Evolutionary conservation across 2,113 vertebrate genomes (phyloP).

Genomic region (Amphiprion ocellaris): DNA sequence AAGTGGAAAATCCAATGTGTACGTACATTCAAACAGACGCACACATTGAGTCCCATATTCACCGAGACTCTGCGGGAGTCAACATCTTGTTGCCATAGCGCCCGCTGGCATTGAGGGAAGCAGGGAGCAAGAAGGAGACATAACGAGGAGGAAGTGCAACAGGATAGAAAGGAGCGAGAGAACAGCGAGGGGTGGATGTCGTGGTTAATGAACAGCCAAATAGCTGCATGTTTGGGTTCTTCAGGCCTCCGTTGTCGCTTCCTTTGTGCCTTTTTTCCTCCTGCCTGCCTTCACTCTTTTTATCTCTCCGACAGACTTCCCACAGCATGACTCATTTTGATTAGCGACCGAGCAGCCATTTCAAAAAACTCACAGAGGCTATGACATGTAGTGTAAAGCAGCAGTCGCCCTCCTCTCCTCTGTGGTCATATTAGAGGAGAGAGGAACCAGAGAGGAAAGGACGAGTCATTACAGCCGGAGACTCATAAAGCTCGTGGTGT

Average conservation of each 20-base stretch:
- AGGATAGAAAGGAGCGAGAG: conserved; percentile 21
- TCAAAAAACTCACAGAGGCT: conserved; percentile 52
- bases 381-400: conserved; percentile 27
- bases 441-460: conserved; percentile 1
- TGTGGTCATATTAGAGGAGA: not conserved
- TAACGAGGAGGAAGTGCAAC: conserved; percentile 25
- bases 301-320: conserved; percentile 58
- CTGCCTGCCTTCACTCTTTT: conserved; percentile 21
- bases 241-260: conserved; percentile 31
- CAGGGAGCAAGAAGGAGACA: conserved; percentile 39
- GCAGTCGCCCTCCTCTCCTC: conserved; percentile 5
- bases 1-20: conserved; percentile 1
- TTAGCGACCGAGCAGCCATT: conserved; percentile 59
- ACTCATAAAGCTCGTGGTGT: conserved; percentile 45
- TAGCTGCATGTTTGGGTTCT: conserved; percentile 36
- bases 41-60: conserved; percentile 46
- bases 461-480: conserved; percentile 27
- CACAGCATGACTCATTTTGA: conserved; percentile 66
- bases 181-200: conserved; percentile 37
- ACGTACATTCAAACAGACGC: conserved; percentile 12
- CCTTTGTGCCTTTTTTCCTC: conserved; percentile 14
- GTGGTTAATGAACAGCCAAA: conserved; percentile 51
- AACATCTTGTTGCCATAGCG: conserved; percentile 82
- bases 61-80: conserved; percentile 52
- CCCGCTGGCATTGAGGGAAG: conserved; percentile 68